phyloP scores from a whole-genome alignment of 1,140 invertebrate species.

The Chironomus striatipennis region DNA sequence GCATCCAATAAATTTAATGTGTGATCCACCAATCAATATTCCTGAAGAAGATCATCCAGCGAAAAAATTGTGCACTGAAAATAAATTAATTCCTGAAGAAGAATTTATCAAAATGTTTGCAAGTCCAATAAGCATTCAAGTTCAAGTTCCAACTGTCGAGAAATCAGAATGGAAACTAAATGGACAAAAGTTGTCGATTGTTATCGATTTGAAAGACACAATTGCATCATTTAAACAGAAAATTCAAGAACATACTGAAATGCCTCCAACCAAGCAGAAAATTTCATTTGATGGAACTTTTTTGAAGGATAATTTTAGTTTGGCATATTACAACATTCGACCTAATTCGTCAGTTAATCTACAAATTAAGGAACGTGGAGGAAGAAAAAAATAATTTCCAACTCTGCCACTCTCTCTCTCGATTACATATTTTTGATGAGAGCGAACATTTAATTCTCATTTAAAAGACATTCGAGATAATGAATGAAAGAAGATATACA shows the following conservation, averaged over 20 bases:
- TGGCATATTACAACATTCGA: constrained; percentile 93
- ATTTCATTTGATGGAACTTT: constrained; percentile 66
- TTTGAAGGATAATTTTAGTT: constrained; percentile 91
- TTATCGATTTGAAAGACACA: constrained; percentile 68
- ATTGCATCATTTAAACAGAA: constrained; percentile 81
- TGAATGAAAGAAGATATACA: too few species aligned
- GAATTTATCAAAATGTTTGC: constrained; percentile 42
- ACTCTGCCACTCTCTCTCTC: too few species aligned
- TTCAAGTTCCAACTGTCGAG: constrained; percentile 74
- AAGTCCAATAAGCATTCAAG: constrained; percentile 66
- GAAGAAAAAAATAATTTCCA: constrained; percentile 83
- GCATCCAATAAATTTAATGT: too few species aligned
- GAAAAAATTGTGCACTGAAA: constrained; percentile 87
- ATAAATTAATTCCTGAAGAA: constrained; percentile 81
- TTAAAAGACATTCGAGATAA: too few species aligned
- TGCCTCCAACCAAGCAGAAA: constrained; percentile 98
- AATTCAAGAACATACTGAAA: constrained; percentile 78
- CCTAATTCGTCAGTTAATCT: constrained; percentile 77
- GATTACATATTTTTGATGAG: too few species aligned
- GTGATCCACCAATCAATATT: constrained; percentile 42
- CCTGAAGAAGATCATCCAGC: constrained; percentile 74
- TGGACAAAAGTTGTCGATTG: constrained; percentile 77
- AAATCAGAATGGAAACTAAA: constrained; percentile 95
- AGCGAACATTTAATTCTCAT: too few species aligned
- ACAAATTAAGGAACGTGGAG: constrained; percentile 94